Evolutionary conservation across 2,888 invertebrate genomes (phyloP).

Genomic region (Trachelus iudaicus): DNA sequence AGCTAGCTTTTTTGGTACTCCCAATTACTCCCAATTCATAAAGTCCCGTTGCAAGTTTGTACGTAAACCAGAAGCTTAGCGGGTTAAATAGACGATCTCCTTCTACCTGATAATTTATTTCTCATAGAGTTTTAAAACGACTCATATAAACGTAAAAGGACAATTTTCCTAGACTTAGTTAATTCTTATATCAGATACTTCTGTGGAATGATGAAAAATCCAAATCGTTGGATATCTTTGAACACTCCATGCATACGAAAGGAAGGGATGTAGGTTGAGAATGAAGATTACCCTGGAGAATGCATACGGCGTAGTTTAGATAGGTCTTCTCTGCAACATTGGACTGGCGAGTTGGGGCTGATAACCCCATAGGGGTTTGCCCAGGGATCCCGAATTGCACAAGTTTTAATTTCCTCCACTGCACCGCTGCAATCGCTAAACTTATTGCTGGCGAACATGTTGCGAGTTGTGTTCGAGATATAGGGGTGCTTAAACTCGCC

Average conservation of each 20-base stretch:
- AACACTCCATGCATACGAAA: slow-evolving; percentile 3
- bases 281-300: slow-evolving; percentile 51
- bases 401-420: slow-evolving; percentile 32
- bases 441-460: slow-evolving; percentile 2
- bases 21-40: too few relatives aligned
- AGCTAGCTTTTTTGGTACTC: too few relatives aligned
- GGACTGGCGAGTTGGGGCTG: slow-evolving; percentile 4
- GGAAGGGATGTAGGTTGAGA: slow-evolving; percentile 14
- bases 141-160: too few relatives aligned
- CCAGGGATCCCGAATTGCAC: slow-evolving; percentile 22
- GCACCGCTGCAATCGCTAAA: slow-evolving; percentile 5
- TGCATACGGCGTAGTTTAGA: slow-evolving; percentile 28
- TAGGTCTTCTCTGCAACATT: slow-evolving; percentile 14
- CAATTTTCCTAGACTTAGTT: too few relatives aligned
- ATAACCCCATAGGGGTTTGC: slow-evolving; percentile 7
- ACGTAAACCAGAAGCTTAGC: too few relatives aligned
- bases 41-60: too few relatives aligned
- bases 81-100: too few relatives aligned
- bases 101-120: too few relatives aligned
- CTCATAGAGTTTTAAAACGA: too few relatives aligned
- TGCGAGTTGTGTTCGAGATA: not conserved
- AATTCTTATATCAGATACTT: too few relatives aligned
- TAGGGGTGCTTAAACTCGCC: slow-evolving; percentile 9
- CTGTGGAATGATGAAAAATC: too few relatives aligned
- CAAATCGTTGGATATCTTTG: too few relatives aligned